Evolutionary conservation across 1,140 invertebrate species (phyloP).

Genomic region (Lasioglossum albipes): DNA sequence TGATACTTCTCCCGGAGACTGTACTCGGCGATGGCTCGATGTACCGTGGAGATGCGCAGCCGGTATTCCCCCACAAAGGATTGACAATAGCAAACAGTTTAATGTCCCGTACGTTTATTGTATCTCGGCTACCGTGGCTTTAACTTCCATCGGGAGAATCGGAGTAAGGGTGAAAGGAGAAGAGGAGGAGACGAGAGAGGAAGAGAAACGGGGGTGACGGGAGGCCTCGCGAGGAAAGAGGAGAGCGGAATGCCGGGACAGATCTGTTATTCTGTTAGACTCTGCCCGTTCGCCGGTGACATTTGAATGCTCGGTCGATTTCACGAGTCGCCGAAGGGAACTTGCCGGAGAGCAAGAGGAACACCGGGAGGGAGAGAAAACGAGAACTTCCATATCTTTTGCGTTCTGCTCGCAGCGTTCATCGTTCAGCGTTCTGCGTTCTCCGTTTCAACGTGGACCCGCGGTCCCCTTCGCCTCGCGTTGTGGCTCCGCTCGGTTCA

Average conservation of each 20-base stretch:
- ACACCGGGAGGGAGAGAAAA: constrained; percentile 16
- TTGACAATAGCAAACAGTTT: constrained; percentile 79
- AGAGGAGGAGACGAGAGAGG: constrained; percentile 8
- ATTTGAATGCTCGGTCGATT: constrained; percentile 76
- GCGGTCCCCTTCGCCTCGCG: neutral
- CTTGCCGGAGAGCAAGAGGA: constrained; percentile 38
- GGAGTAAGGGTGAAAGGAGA: constrained; percentile 45
- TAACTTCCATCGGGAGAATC: constrained; percentile 57
- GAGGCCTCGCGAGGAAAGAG: constrained; percentile 6
- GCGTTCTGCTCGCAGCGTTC: neutral
- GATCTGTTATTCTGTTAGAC: constrained; percentile 76
- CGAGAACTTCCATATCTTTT: constrained; percentile 16
- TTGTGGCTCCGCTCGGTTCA: neutral
- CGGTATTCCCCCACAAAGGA: constrained; percentile 64
- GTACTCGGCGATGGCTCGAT: constrained; percentile 2
- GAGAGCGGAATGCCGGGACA: constrained; percentile 62
- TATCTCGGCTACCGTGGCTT: constrained; percentile 71
- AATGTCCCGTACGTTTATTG: constrained; percentile 78
- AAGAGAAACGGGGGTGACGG: too few species aligned
- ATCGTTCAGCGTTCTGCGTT: neutral
- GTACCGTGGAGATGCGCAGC: constrained; percentile 3
- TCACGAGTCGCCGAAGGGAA: constrained; percentile 42
- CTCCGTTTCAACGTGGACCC: too few species aligned
- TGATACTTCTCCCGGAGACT: constrained; percentile 33
- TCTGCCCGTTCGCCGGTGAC: constrained; percentile 70